Evolutionary conservation across 2,888 invertebrate species (phyloP).

Genomic region (Dicranocentrus wangi): DNA sequence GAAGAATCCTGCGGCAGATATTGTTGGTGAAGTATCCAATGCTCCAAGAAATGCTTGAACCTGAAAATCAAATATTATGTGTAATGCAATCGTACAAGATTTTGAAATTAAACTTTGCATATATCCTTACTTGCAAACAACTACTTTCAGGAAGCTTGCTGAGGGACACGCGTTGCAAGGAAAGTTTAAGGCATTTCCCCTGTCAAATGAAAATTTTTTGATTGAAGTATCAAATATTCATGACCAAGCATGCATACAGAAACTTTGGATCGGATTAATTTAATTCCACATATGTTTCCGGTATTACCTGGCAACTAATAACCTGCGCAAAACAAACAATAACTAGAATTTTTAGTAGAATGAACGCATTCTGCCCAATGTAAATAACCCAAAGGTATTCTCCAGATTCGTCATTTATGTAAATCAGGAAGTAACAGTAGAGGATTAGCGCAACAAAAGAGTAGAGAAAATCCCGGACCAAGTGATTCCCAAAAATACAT

Average conservation of each 20-base stretch:
- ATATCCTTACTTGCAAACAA: constrained; percentile 54
- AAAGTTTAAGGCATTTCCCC: constrained; percentile 43
- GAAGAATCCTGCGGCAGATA: constrained; percentile 70
- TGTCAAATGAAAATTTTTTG: constrained; percentile 18
- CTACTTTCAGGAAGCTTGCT: constrained; percentile 45
- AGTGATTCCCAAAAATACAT: constrained; percentile 68
- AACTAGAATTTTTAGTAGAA: constrained; percentile 54
- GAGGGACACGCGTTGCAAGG: constrained; percentile 60
- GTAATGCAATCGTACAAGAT: background rate
- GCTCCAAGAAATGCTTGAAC: constrained; percentile 66
- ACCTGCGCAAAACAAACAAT: constrained; percentile 61
- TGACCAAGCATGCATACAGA: no score
- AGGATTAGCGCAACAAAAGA: constrained; percentile 62
- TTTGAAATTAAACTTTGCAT: no score
- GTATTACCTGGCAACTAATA: constrained; percentile 58
- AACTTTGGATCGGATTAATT: no score
- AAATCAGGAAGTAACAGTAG: constrained; percentile 66
- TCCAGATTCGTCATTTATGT: constrained; percentile 34
- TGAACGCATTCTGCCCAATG: constrained; percentile 58
- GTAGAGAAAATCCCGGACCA: constrained; percentile 66
- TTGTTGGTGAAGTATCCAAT: constrained; percentile 44
- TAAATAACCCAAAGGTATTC: constrained; percentile 58
- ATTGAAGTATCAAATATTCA: background rate
- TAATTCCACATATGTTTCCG: background rate
- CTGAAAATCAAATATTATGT: constrained; percentile 24